These are phyloP conservation scores for Phthorimaea operculella DNA, from an alignment of 1,140 invertebrate genomes.

Conservation along the genomic window DNA sequence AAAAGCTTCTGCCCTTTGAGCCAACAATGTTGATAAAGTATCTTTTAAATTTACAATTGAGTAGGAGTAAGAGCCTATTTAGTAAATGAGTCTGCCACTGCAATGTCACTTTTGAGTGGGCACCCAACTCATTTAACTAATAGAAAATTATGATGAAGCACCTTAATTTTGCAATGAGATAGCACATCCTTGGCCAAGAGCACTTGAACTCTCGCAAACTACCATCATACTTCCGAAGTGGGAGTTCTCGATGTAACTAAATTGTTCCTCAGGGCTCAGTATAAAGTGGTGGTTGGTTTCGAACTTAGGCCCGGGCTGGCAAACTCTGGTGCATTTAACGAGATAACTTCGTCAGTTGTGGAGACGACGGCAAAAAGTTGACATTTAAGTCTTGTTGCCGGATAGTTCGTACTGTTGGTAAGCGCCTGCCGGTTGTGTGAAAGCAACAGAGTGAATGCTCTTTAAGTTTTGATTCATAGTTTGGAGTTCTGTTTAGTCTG, in stretches of 20 bases:
- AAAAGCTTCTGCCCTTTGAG: no score
- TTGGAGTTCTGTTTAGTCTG: no score
- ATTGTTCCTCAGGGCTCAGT: constrained; percentile 3
- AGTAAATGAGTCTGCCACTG: no score
- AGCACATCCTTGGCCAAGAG: not conserved
- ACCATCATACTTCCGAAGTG: not conserved
- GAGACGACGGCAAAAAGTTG: constrained; percentile 29
- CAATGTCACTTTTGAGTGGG: not conserved
- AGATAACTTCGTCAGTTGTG: constrained; percentile 38
- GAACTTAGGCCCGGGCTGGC: constrained; percentile 28
- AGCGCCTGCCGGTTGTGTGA: not conserved
- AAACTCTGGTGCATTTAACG: constrained; percentile 48
- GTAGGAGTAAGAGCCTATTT: no score
- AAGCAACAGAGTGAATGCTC: not conserved
- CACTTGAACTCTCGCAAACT: not conserved
- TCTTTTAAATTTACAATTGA: no score
- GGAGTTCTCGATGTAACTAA: not conserved
- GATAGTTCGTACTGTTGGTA: not conserved
- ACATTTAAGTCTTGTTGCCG: not conserved
- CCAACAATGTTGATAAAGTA: no score
- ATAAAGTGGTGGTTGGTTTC: constrained; percentile 20
- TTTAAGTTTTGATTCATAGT: not conserved
- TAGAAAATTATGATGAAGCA: constrained; percentile 9
- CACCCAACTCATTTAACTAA: constrained; percentile 6
- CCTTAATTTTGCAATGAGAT: constrained; percentile 6